phyloP scores from a whole-genome alignment of 2,113 vertebrate species.

The Etia nguti region DNA sequence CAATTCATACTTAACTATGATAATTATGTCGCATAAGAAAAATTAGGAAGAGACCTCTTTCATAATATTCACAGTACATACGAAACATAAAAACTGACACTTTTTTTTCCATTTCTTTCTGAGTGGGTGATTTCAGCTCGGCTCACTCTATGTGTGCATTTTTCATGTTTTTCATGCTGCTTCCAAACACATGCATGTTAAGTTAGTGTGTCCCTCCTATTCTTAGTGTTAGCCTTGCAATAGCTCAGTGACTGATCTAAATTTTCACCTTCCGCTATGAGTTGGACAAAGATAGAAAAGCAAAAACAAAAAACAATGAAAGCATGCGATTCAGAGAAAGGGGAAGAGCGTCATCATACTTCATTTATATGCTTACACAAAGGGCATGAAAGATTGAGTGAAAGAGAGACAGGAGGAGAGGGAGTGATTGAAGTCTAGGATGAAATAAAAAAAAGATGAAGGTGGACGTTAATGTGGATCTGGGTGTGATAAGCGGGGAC shows the following conservation, averaged over 20 bases:
- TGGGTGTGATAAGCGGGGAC: background rate
- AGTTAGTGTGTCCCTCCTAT: background rate
- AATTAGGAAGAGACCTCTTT: too few species aligned
- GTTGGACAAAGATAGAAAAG: background rate
- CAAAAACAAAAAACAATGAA: background rate
- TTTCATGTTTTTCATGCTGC: background rate
- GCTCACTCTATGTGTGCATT: background rate
- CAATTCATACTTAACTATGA: background rate
- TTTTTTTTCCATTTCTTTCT: background rate
- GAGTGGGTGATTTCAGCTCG: background rate
- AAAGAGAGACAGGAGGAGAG: background rate
- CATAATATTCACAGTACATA: background rate
- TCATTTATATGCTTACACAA: background rate
- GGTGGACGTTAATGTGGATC: background rate
- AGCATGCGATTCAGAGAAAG: background rate
- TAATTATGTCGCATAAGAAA: too few species aligned
- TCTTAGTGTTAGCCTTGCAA: background rate
- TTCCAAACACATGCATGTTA: background rate
- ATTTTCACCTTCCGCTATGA: background rate
- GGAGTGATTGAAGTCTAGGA: rapidly evolving
- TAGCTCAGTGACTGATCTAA: background rate
- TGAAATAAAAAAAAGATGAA: background rate
- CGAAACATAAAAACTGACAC: background rate
- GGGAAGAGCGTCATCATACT: background rate
- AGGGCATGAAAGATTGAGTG: background rate